Conservation (phyloP, 1,140 invertebrate genomes). For the Bombus waltoni region DNA sequence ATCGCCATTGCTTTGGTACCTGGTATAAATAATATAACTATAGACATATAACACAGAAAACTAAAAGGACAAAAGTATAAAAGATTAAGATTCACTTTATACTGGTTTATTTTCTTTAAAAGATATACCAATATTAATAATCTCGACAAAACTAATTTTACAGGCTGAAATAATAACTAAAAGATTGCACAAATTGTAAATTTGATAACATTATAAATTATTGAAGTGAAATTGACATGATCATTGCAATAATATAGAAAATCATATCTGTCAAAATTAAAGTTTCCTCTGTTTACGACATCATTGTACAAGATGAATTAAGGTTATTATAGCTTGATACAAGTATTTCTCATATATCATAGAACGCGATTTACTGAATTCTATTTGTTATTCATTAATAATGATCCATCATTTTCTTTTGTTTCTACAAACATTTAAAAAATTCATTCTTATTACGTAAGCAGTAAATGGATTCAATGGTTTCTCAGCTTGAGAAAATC, state of each 20-base stretch:
- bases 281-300: slow-evolving; percentile 3
- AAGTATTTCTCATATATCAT: neutral
- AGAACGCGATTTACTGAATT: neutral
- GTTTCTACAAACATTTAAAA: slow-evolving; percentile 6
- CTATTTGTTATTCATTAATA: slow-evolving; percentile 2
- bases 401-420: neutral
- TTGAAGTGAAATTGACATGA: neutral
- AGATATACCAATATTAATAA: neutral
- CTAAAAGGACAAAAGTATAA: slow-evolving; percentile 17
- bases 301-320: slow-evolving; percentile 23
- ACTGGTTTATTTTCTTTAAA: neutral
- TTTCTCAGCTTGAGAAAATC: neutral
- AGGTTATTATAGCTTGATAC: slow-evolving; percentile 14
- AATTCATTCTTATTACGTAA: slow-evolving; percentile 58
- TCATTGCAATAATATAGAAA: neutral
- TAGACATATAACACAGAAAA: neutral
- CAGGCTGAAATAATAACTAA: too few species aligned
- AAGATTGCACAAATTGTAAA: neutral
- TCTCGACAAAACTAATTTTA: neutral
- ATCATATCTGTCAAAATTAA: slow-evolving; percentile 10
- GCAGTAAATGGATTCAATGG: slow-evolving; percentile 17
- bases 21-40: slow-evolving; percentile 44
- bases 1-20: slow-evolving; percentile 81
- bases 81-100: neutral
- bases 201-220: slow-evolving; percentile 7